Percentiles rank a stretch among this genome's conserved stretches.
Evolutionary conservation across 2,113 vertebrate genomes (phyloP).

Genomic region (Chaenocephalus aceratus): DNA sequence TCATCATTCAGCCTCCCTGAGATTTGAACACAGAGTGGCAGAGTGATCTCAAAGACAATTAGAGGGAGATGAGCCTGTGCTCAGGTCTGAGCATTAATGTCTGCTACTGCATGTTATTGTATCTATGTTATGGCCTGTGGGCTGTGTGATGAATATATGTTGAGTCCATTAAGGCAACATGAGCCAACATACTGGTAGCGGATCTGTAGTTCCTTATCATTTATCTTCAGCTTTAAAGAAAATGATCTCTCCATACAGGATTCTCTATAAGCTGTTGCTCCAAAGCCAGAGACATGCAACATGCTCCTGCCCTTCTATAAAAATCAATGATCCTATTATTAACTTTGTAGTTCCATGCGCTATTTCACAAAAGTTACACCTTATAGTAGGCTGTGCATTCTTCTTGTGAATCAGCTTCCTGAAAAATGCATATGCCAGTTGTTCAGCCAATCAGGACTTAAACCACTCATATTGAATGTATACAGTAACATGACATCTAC

Average conservation of each 20-base stretch:
- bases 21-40: constrained; percentile 56
- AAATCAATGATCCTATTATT: constrained; percentile 58
- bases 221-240: constrained; percentile 32
- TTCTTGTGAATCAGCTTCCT: constrained; percentile 19
- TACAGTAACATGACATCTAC: background rate
- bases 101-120: constrained; percentile 34
- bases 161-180: constrained; percentile 36
- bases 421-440: constrained; percentile 27
- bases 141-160: constrained; percentile 30
- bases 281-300: constrained; percentile 14
- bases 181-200: constrained; percentile 25
- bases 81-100: constrained; percentile 38
- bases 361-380: constrained; percentile 43
- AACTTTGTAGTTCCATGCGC: constrained; percentile 34
- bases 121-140: constrained; percentile 14
- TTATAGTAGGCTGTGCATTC: constrained; percentile 4
- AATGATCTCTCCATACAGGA: constrained; percentile 22
- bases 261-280: constrained; percentile 27
- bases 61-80: constrained; percentile 44
- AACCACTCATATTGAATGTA: too few species aligned
- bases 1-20: constrained; percentile 51
- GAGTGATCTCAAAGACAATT: constrained; percentile 66
- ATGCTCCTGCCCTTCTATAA: constrained; percentile 15
- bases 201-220: constrained; percentile 46
- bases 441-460: constrained; percentile 5